A percentile compares a stretch with the other conserved stretches of the same genome.
Evolutionary conservation across 2,888 invertebrate species (phyloP).

Genomic region (Euclidia mi): DNA sequence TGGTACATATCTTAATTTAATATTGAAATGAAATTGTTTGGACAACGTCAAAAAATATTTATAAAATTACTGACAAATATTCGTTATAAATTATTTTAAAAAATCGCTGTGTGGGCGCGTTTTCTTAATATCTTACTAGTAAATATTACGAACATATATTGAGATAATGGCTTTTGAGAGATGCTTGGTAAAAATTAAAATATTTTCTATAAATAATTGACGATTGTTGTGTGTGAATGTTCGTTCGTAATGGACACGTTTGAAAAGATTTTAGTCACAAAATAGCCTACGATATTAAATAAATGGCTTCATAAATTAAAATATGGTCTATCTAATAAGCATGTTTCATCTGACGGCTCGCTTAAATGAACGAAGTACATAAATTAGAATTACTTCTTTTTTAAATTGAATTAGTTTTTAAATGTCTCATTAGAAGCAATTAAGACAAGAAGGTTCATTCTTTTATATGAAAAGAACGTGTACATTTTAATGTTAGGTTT

Average conservation of each 20-base stretch:
- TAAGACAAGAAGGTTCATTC: constrained; percentile 20
- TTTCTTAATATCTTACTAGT: constrained; percentile 37
- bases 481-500: constrained; percentile 38
- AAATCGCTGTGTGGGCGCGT: constrained; percentile 26
- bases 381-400: constrained; percentile 19
- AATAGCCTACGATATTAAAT: constrained; percentile 33
- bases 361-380: constrained; percentile 44
- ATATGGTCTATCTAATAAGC: constrained; percentile 48
- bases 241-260: constrained; percentile 28
- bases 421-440: constrained; percentile 24
- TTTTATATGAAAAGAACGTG: constrained; percentile 10
- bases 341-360: constrained; percentile 50
- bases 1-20: constrained; percentile 45
- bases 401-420: constrained; percentile 13
- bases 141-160: constrained; percentile 28
- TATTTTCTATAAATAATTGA: constrained; percentile 38
- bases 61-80: constrained; percentile 37
- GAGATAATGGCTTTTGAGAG: constrained; percentile 48
- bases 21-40: constrained; percentile 20
- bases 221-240: constrained; percentile 28
- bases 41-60: constrained; percentile 36
- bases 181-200: constrained; percentile 37
- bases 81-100: constrained; percentile 42
- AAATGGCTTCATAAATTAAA: constrained; percentile 39
- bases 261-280: constrained; percentile 49